These are phyloP conservation scores for Leucoptera coffeella DNA, from an alignment of 2,888 invertebrate species.

Conservation along the genomic window DNA sequence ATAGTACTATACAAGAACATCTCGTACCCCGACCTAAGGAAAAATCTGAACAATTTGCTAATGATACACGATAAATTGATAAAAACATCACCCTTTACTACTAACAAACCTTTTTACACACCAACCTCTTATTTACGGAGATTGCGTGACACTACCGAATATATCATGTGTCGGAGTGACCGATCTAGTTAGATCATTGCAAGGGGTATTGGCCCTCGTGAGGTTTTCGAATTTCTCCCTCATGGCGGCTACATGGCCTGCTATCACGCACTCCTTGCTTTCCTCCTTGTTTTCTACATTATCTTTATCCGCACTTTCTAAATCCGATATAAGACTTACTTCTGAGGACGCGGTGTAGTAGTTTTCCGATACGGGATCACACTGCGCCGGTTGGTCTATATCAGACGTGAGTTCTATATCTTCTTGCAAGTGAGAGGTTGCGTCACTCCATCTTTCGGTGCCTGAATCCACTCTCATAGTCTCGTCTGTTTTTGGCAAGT, in stretches of 20 bases:
- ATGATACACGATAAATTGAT: no score
- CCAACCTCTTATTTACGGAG: conserved; percentile 27
- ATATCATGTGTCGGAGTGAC: conserved; percentile 23
- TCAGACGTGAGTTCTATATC: conserved; percentile 11
- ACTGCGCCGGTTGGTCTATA: conserved; percentile 12
- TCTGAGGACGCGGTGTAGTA: conserved; percentile 42
- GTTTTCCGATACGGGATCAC: conserved; percentile 26
- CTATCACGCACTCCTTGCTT: conserved; percentile 23
- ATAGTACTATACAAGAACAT: no score
- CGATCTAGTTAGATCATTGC: conserved; percentile 22
- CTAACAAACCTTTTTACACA: no score
- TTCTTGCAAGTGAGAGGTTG: conserved; percentile 4
- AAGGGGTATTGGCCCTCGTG: conserved; percentile 37
- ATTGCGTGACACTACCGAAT: conserved; percentile 24
- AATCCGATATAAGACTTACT: conserved; percentile 26
- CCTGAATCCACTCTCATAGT: no score
- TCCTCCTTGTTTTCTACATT: conserved; percentile 15
- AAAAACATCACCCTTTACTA: no score
- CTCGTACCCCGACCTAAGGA: no score
- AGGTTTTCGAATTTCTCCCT: conserved; percentile 42
- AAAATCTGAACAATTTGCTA: no score
- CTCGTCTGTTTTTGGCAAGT: conserved; percentile 4
- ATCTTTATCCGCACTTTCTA: conserved; percentile 15
- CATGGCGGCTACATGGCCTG: conserved; percentile 49
- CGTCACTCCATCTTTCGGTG: conserved; percentile 16